These are phyloP conservation scores for Hydractinia echinata DNA, from an alignment of 30 jellyfish, hydroid and myxozoan genomes.

Conservation along the genomic window DNA sequence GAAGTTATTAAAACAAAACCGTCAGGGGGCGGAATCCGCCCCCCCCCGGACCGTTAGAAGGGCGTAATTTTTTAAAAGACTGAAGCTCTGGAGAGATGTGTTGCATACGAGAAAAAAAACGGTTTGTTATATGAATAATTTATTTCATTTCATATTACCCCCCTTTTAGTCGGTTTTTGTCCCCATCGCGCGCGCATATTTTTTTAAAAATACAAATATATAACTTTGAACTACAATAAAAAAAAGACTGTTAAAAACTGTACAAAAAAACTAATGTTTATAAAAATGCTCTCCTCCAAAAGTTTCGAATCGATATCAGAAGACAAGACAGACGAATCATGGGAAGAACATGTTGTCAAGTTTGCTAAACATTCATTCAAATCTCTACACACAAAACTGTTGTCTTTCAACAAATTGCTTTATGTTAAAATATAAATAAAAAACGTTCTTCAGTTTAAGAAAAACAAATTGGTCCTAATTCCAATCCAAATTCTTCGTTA, in stretches of 20 bases:
- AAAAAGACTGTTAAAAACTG: neutral
- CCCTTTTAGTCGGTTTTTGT: slow-evolving; percentile 28
- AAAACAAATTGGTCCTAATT: slow-evolving; percentile 92
- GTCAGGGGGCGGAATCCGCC: too few species aligned
- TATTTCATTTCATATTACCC: slow-evolving; percentile 13
- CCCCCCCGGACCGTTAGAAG: too few species aligned
- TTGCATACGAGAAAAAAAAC: neutral
- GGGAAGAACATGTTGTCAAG: too few species aligned
- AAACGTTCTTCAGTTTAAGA: neutral
- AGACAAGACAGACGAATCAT: too few species aligned
- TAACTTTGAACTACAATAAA: slow-evolving; percentile 2
- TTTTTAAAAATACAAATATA: slow-evolving; percentile 20
- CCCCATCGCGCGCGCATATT: slow-evolving; percentile 40
- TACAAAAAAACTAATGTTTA: neutral
- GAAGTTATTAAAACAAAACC: too few species aligned
- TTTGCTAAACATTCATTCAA: too few species aligned
- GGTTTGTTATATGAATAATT: neutral
- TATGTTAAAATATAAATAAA: slow-evolving; percentile 13
- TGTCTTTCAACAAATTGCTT: too few species aligned
- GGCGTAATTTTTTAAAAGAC: too few species aligned
- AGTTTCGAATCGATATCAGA: too few species aligned
- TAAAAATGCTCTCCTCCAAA: too few species aligned
- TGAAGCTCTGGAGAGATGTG: neutral
- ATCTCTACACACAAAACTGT: too few species aligned
- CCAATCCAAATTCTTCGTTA: slow-evolving; percentile 88